Evolutionary conservation across 2,797 vertebrate genomes (phyloP), one percentile per base, ranked within the genome.

Genomic region (Sarcoramphus papa): DNA sequence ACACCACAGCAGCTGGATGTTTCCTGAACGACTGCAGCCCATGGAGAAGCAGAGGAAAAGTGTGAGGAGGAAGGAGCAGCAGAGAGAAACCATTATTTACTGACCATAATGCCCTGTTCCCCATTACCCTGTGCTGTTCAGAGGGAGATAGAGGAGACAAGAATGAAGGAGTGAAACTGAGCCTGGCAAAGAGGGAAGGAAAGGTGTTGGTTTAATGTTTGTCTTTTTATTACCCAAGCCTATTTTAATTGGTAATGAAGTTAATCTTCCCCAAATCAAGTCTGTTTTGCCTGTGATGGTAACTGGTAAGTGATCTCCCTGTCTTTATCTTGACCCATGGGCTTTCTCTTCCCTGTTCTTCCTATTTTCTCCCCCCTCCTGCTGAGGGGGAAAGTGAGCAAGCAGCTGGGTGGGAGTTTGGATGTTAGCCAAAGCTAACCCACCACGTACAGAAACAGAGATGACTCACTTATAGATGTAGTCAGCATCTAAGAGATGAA

Each of bases 1-100:
- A 28, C 2, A 21, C 0, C 19, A 14, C 35, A 67, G 24, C 5
- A 77, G 7, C 0, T 65, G 30, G n/a, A 19, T 45, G 4, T 53
- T 77, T 57, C 51, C 35, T 80, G 37, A 27, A 30, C n/a, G 18
- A 50, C 40, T 88, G 45, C 15, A 83, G n/a, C 5, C 31, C 19
- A 6, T 7, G 13, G 2, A 43, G 15, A 65, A 80, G 21, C 20
- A 80, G 35, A 65, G 9, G 20, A 54, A 43, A 25, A 59, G 4
- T 17, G 7, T 47, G 30, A 64, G 19, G 14, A 41, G 27, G 21
- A 85, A 82, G 22, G 19, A 82, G 33, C 9, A 31, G 14, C 14
- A 20, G 6, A 68, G 11, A 78, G 27, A 89, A 84, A 75, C 4
- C 3, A 7, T 56, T 37, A 9, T 12, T 4, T 21, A 16, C 10